phyloP scores from a whole-genome alignment of 2,888 invertebrate genomes.

The Stenolophus ochropezus region DNA sequence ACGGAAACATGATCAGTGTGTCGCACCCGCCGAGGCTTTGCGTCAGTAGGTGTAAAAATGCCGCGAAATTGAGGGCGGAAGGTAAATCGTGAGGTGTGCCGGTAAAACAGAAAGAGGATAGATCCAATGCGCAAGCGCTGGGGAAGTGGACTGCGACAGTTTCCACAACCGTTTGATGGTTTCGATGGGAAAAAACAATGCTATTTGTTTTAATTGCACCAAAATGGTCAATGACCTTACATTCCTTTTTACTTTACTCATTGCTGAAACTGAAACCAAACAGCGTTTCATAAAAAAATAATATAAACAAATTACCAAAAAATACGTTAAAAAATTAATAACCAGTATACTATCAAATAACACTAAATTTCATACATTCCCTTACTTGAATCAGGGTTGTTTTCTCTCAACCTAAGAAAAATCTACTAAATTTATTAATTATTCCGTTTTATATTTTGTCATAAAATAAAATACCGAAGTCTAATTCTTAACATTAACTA shows the following conservation, averaged over 20 bases:
- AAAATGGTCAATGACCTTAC: slow-evolving; percentile 50
- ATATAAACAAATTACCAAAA: too few relatives aligned
- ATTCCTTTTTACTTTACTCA: slow-evolving; percentile 2
- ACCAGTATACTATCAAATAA: too few relatives aligned
- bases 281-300: too few relatives aligned
- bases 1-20: slow-evolving; percentile 1
- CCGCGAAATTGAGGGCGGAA: slow-evolving; percentile 73
- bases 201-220: slow-evolving; percentile 54
- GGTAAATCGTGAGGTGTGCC: slow-evolving; percentile 71
- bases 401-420: too few relatives aligned
- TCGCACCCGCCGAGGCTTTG: slow-evolving; percentile 64
- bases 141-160: slow-evolving; percentile 42
- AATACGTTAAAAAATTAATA: too few relatives aligned
- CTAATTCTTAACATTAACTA: too few relatives aligned
- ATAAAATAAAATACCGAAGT: too few relatives aligned
- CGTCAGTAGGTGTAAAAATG: slow-evolving; percentile 72
- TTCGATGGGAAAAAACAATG: slow-evolving; percentile 49
- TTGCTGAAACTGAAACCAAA: not conserved
- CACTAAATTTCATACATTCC: too few relatives aligned
- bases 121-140: slow-evolving; percentile 51
- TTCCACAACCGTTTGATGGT: slow-evolving; percentile 39
- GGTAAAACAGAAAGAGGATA: slow-evolving; percentile 69
- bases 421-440: too few relatives aligned
- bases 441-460: too few relatives aligned
- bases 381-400: too few relatives aligned